Percentiles rank a stretch among this genome's conserved stretches.
phyloP scores from a whole-genome alignment of 2,113 vertebrate genomes.

The Pao palembangensis region DNA sequence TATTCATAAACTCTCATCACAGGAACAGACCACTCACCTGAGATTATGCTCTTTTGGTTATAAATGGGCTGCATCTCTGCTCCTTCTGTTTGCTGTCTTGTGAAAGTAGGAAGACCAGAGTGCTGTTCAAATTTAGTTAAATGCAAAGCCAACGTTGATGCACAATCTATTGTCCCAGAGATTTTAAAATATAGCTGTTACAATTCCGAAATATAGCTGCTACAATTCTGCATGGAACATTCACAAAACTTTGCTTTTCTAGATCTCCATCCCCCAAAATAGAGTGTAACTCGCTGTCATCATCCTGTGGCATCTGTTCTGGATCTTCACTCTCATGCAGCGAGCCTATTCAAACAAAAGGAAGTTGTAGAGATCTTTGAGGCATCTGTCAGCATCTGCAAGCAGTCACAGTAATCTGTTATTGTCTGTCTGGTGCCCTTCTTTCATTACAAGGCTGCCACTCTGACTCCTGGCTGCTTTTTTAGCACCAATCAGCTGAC shows the following conservation, averaged over 20 bases:
- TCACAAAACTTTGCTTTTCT: no score
- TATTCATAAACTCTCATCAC: constrained; percentile 24
- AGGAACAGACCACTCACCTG: constrained; percentile 5
- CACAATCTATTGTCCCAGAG: background rate
- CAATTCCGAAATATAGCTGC: background rate
- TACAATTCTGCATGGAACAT: no score
- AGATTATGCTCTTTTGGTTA: constrained; percentile 3
- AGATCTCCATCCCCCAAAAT: no score
- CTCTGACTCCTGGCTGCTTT: constrained; percentile 13
- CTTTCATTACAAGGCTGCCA: background rate
- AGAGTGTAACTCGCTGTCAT: no score
- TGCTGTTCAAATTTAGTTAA: background rate
- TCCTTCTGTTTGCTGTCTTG: background rate
- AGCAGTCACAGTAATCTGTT: background rate
- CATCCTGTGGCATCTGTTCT: background rate
- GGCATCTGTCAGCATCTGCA: background rate
- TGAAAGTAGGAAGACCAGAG: background rate
- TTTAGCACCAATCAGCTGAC: constrained; percentile 3
- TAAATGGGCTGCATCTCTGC: background rate
- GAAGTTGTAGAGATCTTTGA: background rate
- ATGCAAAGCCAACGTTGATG: background rate
- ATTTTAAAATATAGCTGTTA: background rate
- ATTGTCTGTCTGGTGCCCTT: background rate
- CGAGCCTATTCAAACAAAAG: background rate
- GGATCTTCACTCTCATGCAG: background rate